A percentile compares a stretch with the other conserved stretches of the same genome.
Evolutionary conservation across 2,888 invertebrate genomes (phyloP).

Genomic region (Clistopyga incitator): DNA sequence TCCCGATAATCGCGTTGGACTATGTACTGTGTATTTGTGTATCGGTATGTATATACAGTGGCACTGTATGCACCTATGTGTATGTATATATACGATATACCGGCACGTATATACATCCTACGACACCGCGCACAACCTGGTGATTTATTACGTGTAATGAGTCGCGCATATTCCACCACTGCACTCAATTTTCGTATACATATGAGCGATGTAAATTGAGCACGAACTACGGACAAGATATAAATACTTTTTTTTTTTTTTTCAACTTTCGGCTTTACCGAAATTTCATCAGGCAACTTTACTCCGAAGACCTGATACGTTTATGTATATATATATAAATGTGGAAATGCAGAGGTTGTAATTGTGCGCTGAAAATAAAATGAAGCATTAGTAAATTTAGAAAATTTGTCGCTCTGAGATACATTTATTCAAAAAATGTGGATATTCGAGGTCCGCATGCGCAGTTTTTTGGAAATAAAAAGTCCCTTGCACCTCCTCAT

Average conservation of each 20-base stretch:
- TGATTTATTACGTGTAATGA: slow-evolving; percentile 69
- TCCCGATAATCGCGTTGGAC: slow-evolving; percentile 68
- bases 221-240: slow-evolving; percentile 11
- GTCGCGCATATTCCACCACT: slow-evolving; percentile 45
- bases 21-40: slow-evolving; percentile 54
- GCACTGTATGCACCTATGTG: slow-evolving; percentile 10
- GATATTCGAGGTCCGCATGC: no score
- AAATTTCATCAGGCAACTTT: neutral
- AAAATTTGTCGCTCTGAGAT: neutral
- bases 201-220: neutral
- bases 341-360: neutral
- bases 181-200: neutral
- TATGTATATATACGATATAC: neutral
- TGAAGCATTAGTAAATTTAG: neutral
- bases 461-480: no score
- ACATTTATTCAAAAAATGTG: neutral
- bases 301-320: neutral
- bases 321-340: neutral
- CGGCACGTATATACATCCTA: slow-evolving; percentile 24
- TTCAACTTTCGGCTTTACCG: slow-evolving; percentile 28
- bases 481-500: no score
- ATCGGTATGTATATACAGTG: neutral
- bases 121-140: slow-evolving; percentile 50
- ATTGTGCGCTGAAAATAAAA: neutral
- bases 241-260: no score